Percentiles rank a stretch among this genome's conserved stretches.
These are phyloP conservation scores for Boloria selene DNA, from an alignment of 2,888 invertebrate species.

Conservation along the genomic window DNA sequence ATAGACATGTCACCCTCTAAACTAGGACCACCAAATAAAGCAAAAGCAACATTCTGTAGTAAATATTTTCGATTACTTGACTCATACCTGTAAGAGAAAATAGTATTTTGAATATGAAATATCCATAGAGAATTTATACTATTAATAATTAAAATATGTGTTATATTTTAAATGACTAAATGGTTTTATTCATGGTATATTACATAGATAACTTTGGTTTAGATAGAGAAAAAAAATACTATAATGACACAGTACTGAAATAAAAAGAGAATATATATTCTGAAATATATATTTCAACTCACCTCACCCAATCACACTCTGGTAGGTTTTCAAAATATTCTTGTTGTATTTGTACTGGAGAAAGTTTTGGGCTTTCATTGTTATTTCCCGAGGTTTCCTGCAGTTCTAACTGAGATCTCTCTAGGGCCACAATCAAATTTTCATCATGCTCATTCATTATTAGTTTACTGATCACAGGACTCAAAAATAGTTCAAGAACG, in stretches of 20 bases:
- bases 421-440: slow-evolving; percentile 24
- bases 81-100: slow-evolving; percentile 72
- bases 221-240: too few relatives aligned
- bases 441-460: slow-evolving; percentile 31
- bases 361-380: slow-evolving; percentile 39
- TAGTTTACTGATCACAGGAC: background rate
- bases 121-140: background rate
- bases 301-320: slow-evolving; percentile 81
- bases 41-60: slow-evolving; percentile 81
- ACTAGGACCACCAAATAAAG: slow-evolving; percentile 78
- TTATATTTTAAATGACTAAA: too few relatives aligned
- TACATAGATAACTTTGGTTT: too few relatives aligned
- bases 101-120: background rate
- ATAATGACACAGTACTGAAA: too few relatives aligned
- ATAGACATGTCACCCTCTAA: slow-evolving; percentile 63
- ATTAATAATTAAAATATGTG: too few relatives aligned
- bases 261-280: slow-evolving; percentile 10
- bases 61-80: slow-evolving; percentile 72
- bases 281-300: slow-evolving; percentile 47
- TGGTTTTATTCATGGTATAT: too few relatives aligned
- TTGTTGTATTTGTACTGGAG: slow-evolving; percentile 77
- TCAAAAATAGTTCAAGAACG: background rate
- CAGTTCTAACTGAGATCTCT: slow-evolving; percentile 26
- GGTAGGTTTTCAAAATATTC: slow-evolving; percentile 82
- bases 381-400: slow-evolving; percentile 14